Conservation (phyloP, 2,888 invertebrate genomes). For the Sesia apiformis region DNA sequence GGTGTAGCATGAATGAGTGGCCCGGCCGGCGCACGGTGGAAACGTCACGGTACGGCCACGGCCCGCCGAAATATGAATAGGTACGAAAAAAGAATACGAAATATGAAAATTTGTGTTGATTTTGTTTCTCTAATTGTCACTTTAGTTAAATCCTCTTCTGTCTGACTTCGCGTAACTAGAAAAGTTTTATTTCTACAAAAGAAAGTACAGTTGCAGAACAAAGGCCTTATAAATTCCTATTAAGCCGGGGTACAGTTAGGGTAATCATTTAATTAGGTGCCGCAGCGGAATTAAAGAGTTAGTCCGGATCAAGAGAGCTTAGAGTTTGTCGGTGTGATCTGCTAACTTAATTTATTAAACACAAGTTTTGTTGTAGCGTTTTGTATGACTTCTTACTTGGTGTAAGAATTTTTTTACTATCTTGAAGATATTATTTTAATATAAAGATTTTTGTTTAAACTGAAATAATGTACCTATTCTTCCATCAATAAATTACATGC, state of each 20-base stretch:
- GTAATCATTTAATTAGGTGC: slow-evolving; percentile 55
- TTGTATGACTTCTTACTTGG: neutral
- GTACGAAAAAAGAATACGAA: no score
- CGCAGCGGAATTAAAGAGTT: slow-evolving; percentile 32
- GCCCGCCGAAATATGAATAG: no score
- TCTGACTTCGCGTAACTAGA: no score
- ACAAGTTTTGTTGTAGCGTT: neutral
- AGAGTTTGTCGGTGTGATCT: slow-evolving; percentile 14
- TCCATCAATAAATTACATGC: no score
- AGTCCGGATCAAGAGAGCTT: slow-evolving; percentile 29
- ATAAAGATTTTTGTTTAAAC: no score
- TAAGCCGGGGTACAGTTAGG: slow-evolving; percentile 6
- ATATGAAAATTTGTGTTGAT: no score
- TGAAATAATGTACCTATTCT: no score
- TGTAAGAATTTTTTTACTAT: neutral
- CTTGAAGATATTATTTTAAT: neutral
- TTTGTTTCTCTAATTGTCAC: no score
- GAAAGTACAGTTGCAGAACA: neutral
- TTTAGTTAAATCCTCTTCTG: no score
- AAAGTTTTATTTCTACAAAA: neutral
- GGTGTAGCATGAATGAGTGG: no score
- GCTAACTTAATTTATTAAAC: neutral
- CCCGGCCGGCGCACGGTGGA: no score
- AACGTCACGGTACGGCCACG: no score
- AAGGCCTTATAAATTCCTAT: neutral